A percentile compares a stretch with the other conserved stretches of the same genome.
phyloP scores from a whole-genome alignment of 2,113 vertebrate species.

The Brachyistius frenatus region DNA sequence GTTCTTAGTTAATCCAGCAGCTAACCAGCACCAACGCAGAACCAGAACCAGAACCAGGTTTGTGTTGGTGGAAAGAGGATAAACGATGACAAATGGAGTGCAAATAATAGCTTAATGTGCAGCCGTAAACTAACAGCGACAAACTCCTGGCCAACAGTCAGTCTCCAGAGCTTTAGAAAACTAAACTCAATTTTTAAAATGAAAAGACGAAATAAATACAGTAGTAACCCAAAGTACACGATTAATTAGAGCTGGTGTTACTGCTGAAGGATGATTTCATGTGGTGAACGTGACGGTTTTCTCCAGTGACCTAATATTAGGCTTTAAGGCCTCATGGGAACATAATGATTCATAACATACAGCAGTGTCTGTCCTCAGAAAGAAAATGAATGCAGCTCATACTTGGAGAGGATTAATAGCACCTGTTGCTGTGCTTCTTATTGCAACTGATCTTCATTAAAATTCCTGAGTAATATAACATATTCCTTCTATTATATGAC shows the following conservation, averaged over 20 bases:
- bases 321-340: slow-evolving; percentile 1
- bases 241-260: slow-evolving; percentile 53
- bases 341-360: slow-evolving; percentile 20
- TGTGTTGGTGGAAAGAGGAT: background rate
- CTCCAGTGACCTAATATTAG: slow-evolving; percentile 23
- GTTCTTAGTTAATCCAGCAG: no score
- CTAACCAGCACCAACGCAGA: no score
- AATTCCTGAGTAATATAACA: background rate
- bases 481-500: no score
- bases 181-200: slow-evolving; percentile 31
- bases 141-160: fast-evolving
- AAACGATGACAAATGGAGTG: slow-evolving; percentile 8
- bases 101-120: slow-evolving; percentile 3
- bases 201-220: slow-evolving; percentile 52
- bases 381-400: background rate
- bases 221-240: slow-evolving; percentile 15
- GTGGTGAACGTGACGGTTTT: slow-evolving; percentile 15
- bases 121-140: slow-evolving; percentile 7
- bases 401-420: background rate
- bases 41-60: no score
- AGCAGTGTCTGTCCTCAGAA: slow-evolving; percentile 7
- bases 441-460: background rate
- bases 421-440: background rate
- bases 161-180: background rate
- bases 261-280: slow-evolving; percentile 44